Conservation (phyloP, 2,113 vertebrate genomes). For the Neopipo cinnamomea region DNA sequence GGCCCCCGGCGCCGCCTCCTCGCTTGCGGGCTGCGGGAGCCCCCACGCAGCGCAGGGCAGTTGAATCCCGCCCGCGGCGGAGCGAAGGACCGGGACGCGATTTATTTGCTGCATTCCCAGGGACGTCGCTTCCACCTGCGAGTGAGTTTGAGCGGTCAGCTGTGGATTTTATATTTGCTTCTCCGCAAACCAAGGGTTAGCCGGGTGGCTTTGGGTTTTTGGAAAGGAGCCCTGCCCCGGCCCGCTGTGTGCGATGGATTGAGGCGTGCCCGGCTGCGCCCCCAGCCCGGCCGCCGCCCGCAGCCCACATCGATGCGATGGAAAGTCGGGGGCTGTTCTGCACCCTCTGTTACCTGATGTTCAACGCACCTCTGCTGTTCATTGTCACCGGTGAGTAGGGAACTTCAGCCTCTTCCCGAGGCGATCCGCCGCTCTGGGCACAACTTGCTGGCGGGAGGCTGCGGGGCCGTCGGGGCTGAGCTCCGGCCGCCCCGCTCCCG, state of each 20-base stretch:
- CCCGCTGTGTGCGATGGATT: constrained; percentile 65
- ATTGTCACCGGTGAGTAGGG: constrained; percentile 83
- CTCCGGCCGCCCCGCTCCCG: not conserved
- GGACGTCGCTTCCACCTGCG: not conserved
- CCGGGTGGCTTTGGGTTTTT: constrained; percentile 58
- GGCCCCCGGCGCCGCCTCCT: constrained; percentile 44
- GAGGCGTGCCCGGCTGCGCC: constrained; percentile 52
- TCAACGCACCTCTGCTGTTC: constrained; percentile 79
- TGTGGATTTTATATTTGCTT: constrained; percentile 62
- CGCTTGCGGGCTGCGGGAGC: constrained; percentile 50
- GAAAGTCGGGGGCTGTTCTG: constrained; percentile 79
- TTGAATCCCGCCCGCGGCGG: constrained; percentile 21
- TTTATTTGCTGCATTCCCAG: not conserved
- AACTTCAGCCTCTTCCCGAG: constrained; percentile 11
- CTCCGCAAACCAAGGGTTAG: not conserved
- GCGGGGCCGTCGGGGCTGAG: not conserved
- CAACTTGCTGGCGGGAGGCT: not conserved
- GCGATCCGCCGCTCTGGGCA: not conserved
- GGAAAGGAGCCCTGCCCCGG: not conserved
- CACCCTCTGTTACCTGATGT: constrained; percentile 84
- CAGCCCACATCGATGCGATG: constrained; percentile 82
- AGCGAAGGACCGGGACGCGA: not conserved
- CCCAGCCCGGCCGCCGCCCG: constrained; percentile 30
- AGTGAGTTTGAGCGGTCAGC: not conserved
- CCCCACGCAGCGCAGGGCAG: constrained; percentile 46